Conservation (phyloP, 2,113 vertebrate genomes). For the Aegypius monachus region DNA sequence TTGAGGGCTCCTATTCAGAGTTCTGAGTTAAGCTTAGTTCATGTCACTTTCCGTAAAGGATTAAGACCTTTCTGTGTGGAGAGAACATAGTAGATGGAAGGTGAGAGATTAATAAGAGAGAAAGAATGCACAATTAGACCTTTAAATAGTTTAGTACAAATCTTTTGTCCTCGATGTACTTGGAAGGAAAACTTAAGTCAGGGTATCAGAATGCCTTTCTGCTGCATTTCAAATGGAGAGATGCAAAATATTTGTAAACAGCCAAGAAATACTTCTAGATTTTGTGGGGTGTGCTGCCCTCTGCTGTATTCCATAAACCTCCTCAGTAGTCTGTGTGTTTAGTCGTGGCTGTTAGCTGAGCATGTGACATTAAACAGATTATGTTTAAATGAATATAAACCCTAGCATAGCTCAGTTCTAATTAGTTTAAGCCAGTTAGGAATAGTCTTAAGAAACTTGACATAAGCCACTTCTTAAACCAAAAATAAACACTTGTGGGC, state of each 20-base stretch:
- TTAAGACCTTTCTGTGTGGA: neutral
- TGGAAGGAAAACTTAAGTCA: neutral
- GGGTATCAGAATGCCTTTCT: neutral
- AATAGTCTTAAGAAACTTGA: neutral
- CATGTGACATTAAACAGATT: slow-evolving; percentile 1
- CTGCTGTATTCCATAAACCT: neutral
- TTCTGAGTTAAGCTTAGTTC: neutral
- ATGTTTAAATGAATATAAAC: neutral
- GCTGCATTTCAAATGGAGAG: neutral
- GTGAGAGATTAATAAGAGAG: neutral
- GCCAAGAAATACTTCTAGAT: neutral
- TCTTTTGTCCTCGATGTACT: neutral
- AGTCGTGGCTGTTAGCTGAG: neutral
- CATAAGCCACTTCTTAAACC: slow-evolving; percentile 40
- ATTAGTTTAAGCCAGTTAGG: slow-evolving; percentile 24
- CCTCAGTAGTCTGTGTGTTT: neutral
- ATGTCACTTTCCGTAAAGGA: neutral
- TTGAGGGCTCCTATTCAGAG: neutral
- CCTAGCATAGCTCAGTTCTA: neutral
- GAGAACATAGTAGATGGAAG: neutral
- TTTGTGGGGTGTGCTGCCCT: slow-evolving; percentile 52
- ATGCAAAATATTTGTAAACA: neutral
- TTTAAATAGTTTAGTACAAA: neutral
- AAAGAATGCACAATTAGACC: neutral
- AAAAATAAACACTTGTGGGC: slow-evolving; percentile 16